A percentile compares a stretch with the other conserved stretches of the same genome.
phyloP scores from a whole-genome alignment of 2,888 invertebrate species.

The Epistrophe grossulariae region DNA sequence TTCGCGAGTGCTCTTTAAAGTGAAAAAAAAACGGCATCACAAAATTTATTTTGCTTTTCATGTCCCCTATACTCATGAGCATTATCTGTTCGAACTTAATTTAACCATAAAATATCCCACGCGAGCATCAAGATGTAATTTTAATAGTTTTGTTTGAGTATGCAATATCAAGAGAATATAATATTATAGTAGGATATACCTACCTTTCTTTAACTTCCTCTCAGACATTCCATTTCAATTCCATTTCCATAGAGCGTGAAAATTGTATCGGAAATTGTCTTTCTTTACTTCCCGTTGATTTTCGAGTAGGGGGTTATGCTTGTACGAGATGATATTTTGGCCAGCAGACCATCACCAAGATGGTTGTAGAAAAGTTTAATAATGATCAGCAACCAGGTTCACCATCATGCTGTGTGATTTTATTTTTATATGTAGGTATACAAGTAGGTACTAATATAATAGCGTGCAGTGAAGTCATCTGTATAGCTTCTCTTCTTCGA shows the following conservation, averaged over 20 bases:
- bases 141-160: neutral
- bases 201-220: neutral
- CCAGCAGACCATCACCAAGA: constrained; percentile 65
- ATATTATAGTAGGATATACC: too few relatives aligned
- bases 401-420: constrained; percentile 26
- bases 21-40: too few relatives aligned
- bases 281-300: constrained; percentile 35
- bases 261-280: constrained; percentile 71
- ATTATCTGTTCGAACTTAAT: neutral
- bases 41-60: neutral
- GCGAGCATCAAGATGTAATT: neutral
- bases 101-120: neutral
- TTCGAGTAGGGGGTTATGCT: neutral
- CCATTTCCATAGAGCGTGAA: constrained; percentile 45
- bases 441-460: neutral
- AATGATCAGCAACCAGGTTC: constrained; percentile 6
- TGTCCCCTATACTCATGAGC: too few relatives aligned
- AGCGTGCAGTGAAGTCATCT: constrained; percentile 57
- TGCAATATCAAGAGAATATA: neutral
- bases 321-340: constrained; percentile 42
- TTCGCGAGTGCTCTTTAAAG: too few relatives aligned
- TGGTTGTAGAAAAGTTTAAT: constrained; percentile 14
- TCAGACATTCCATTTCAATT: neutral
- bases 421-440: constrained; percentile 18
- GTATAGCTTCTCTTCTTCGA: neutral